These are phyloP conservation scores for Astyanax mexicanus DNA, from an alignment of 2,797 vertebrate genomes.

Conservation along the genomic window DNA sequence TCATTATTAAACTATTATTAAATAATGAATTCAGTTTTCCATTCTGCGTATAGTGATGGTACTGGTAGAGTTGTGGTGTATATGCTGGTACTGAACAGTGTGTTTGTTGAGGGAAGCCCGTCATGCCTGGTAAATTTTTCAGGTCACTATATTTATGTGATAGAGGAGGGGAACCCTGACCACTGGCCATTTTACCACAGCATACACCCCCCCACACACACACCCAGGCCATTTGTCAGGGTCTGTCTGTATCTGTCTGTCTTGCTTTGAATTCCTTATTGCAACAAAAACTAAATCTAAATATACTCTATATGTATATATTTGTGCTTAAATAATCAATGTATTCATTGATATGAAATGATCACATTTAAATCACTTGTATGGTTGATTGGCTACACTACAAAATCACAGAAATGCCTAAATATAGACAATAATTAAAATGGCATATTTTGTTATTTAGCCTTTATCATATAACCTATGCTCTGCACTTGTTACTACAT, in stretches of 20 bases:
- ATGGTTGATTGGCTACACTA: background rate
- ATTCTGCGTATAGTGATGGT: too few relatives aligned
- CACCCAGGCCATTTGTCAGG: too few relatives aligned
- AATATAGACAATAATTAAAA: too few relatives aligned
- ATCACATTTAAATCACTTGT: background rate
- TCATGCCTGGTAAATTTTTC: background rate
- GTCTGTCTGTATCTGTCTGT: background rate
- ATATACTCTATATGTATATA: background rate
- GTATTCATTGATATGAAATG: background rate
- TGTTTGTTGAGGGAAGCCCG: background rate
- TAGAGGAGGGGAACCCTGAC: background rate
- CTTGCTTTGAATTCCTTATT: background rate
- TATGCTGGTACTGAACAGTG: background rate
- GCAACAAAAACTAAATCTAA: background rate
- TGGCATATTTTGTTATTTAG: background rate
- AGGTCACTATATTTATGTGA: background rate
- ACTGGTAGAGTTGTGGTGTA: background rate
- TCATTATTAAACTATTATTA: too few relatives aligned
- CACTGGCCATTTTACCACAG: background rate
- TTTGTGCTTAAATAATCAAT: background rate
- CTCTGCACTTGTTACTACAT: background rate
- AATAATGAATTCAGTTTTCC: too few relatives aligned
- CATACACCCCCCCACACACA: too few relatives aligned
- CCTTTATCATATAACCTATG: background rate
- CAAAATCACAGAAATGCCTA: background rate